Conservation (phyloP, 2,113 vertebrate species). For the Sardina pilchardus region DNA sequence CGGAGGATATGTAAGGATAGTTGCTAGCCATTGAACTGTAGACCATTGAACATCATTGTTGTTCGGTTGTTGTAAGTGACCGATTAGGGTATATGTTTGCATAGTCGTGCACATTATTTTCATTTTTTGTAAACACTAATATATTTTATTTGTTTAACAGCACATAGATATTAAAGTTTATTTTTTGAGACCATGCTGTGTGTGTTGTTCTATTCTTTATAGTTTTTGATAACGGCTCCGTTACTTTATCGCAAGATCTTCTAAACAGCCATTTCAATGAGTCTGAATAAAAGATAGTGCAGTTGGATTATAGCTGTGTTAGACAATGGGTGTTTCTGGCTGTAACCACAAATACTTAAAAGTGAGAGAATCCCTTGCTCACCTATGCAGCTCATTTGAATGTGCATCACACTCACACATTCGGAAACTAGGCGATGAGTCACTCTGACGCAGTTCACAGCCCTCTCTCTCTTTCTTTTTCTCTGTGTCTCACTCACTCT, state of each 20-base stretch:
- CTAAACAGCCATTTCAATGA: background rate
- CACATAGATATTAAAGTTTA: slow-evolving; percentile 87
- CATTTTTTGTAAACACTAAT: slow-evolving; percentile 86
- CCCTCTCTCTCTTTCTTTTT: slow-evolving; percentile 56
- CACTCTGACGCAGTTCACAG: slow-evolving; percentile 66
- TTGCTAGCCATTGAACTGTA: background rate
- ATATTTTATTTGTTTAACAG: slow-evolving; percentile 94
- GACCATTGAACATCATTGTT: background rate
- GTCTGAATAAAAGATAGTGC: background rate
- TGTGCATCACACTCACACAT: slow-evolving; percentile 71
- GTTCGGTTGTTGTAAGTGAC: background rate
- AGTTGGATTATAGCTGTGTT: background rate
- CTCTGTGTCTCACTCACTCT: slow-evolving; percentile 47
- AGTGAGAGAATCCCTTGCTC: background rate
- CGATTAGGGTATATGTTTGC: slow-evolving; percentile 58
- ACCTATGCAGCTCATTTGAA: slow-evolving; percentile 55
- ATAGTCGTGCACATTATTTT: slow-evolving; percentile 76
- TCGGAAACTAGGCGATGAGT: slow-evolving; percentile 78
- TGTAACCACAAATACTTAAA: background rate
- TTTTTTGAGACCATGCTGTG: slow-evolving; percentile 76
- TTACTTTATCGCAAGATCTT: too few relatives aligned
- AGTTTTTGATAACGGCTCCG: background rate
- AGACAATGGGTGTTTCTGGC: background rate
- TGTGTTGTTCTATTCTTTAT: slow-evolving; percentile 46
- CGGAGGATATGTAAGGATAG: background rate